Evolutionary conservation across 2,888 invertebrate species (phyloP).

Genomic region (Hedychridium roseum): DNA sequence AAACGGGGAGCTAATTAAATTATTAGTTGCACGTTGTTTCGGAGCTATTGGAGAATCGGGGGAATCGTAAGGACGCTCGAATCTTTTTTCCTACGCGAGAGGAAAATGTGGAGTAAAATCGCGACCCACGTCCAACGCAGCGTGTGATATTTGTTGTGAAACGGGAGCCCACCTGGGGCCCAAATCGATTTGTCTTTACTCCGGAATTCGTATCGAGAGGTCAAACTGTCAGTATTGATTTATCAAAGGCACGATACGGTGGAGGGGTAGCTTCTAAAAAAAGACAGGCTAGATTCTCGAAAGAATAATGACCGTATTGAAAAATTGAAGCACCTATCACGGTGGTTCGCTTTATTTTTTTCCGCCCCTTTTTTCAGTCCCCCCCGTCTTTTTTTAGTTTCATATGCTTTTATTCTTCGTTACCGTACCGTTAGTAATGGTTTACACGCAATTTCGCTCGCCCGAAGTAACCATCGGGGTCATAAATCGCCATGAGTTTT

Average conservation of each 20-base stretch:
- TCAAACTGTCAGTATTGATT: conserved; percentile 34
- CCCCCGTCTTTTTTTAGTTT: too few relatives aligned
- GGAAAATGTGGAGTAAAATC: conserved; percentile 9
- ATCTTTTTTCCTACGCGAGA: too few relatives aligned
- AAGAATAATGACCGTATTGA: conserved; percentile 30
- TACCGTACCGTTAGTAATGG: too few relatives aligned
- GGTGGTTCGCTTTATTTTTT: too few relatives aligned
- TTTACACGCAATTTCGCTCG: too few relatives aligned
- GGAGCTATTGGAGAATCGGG: too few relatives aligned
- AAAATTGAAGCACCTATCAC: conserved; percentile 23
- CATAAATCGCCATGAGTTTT: too few relatives aligned
- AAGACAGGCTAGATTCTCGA: conserved; percentile 5
- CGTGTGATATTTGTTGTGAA: conserved; percentile 43
- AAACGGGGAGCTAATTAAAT: too few relatives aligned
- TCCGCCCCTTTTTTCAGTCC: conserved; percentile 1
- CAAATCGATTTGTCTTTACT: conserved; percentile 47
- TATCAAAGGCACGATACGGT: conserved; percentile 33
- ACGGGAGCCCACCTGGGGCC: conserved; percentile 40
- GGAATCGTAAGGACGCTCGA: too few relatives aligned
- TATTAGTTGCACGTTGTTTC: too few relatives aligned
- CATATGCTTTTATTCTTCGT: too few relatives aligned
- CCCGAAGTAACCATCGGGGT: too few relatives aligned
- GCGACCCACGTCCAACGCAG: conserved; percentile 24
- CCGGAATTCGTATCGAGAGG: conserved; percentile 31
- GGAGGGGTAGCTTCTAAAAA: conserved; percentile 13